phyloP scores from a whole-genome alignment of 53 echinoderm and acorn worm species.

The Holothuria scabra region DNA sequence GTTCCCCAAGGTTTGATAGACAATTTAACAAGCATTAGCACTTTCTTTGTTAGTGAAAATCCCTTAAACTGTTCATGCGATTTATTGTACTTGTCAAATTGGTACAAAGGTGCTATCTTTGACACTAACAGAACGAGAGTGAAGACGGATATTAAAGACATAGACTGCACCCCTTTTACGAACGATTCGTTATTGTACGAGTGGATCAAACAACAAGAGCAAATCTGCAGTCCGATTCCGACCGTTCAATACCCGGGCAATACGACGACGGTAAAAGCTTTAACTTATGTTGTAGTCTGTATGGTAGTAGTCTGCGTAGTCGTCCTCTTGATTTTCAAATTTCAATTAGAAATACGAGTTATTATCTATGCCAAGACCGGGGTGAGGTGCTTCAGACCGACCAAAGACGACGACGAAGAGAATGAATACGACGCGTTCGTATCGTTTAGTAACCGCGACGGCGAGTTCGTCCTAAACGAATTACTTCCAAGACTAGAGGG shows the following conservation, averaged over 20 bases:
- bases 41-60: constrained; percentile 3
- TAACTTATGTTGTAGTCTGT: neutral
- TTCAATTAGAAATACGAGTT: constrained; percentile 51
- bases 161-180: constrained; percentile 4
- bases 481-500: constrained; percentile 63
- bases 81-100: constrained; percentile 21
- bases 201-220: constrained; percentile 21
- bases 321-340: neutral
- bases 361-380: constrained; percentile 54
- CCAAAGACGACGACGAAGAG: constrained; percentile 35
- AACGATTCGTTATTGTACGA: neutral
- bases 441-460: constrained; percentile 73
- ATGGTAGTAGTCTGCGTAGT: neutral
- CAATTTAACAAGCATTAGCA: neutral
- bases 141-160: neutral
- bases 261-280: neutral
- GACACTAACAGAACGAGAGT: neutral
- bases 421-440: constrained; percentile 69
- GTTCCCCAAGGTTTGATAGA: constrained; percentile 6
- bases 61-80: constrained; percentile 27
- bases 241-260: neutral
- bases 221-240: neutral
- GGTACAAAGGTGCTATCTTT: constrained; percentile 6
- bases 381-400: constrained; percentile 18
- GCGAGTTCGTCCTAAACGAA: constrained; percentile 55